Percentiles rank a stretch among this genome's conserved stretches.
These are phyloP conservation scores for Eucera pruinosa DNA, from an alignment of 2,888 invertebrate species.

Conservation along the genomic window DNA sequence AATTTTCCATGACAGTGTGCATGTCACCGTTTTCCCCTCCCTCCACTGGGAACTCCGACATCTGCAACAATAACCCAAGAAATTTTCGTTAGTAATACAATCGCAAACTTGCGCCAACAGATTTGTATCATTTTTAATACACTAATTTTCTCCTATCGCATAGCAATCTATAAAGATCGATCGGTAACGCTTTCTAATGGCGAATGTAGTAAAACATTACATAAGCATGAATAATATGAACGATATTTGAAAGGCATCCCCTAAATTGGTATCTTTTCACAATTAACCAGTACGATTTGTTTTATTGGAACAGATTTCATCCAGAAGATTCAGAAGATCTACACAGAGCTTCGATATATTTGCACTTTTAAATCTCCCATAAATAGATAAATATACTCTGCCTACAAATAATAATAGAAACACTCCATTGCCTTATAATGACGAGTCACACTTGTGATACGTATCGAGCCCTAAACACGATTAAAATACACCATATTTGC, in stretches of 20 bases:
- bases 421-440: too few species aligned
- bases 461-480: too few species aligned
- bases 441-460: too few species aligned
- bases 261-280: not conserved
- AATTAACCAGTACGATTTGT: not conserved
- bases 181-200: not conserved
- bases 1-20: slow-evolving; percentile 90
- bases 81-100: not conserved
- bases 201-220: not conserved
- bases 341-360: too few species aligned
- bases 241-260: too few species aligned
- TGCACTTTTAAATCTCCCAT: too few species aligned
- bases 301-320: too few species aligned
- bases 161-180: too few species aligned
- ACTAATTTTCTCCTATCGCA: not conserved
- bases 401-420: too few species aligned
- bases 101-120: not conserved
- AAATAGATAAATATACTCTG: too few species aligned
- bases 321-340: too few species aligned
- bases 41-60: slow-evolving; percentile 87
- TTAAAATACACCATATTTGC: too few species aligned
- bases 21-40: slow-evolving; percentile 87
- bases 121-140: not conserved
- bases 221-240: not conserved
- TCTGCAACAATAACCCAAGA: slow-evolving; percentile 73